phyloP scores from a whole-genome alignment of 1,140 invertebrate species.

The Oscheius sp. region DNA sequence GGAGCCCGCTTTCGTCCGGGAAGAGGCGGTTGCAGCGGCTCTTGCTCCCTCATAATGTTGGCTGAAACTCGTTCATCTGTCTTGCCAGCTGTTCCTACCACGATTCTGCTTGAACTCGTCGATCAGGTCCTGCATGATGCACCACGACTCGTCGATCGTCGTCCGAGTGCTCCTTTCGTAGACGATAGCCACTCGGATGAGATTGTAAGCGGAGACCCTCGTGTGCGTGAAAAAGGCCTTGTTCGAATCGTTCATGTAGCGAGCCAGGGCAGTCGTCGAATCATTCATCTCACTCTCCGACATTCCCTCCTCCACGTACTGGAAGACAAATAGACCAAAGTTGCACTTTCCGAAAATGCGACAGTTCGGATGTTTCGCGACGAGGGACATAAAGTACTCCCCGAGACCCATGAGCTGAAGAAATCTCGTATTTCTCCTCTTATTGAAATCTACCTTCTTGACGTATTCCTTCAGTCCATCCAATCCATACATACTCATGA shows the following conservation, averaged over 20 bases:
- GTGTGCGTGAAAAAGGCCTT: conserved; percentile 17
- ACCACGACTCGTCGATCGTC: neutral
- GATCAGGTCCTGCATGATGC: conserved; percentile 16
- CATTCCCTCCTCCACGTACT: conserved; percentile 68
- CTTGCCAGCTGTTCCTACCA: neutral
- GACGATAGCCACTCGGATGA: conserved; percentile 26
- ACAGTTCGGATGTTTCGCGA: conserved; percentile 65
- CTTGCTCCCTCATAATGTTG: too few relatives aligned
- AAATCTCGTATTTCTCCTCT: too few relatives aligned
- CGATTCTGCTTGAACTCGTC: neutral
- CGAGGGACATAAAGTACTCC: conserved; percentile 49
- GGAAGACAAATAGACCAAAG: conserved; percentile 81
- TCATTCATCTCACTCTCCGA: neutral
- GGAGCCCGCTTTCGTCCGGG: neutral
- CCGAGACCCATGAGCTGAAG: conserved; percentile 43
- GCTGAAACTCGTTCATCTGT: neutral
- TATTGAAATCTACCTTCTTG: conserved; percentile 66
- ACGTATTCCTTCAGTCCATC: conserved; percentile 77
- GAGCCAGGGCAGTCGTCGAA: conserved; percentile 53
- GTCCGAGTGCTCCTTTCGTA: neutral
- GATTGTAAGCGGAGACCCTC: neutral
- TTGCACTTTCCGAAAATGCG: conserved; percentile 71
- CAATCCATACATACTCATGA: conserved; percentile 77
- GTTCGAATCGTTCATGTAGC: conserved; percentile 45
- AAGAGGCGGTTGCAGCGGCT: too few relatives aligned